phyloP scores from a whole-genome alignment of 2,797 vertebrate species.

The Leontopithecus rosalia region DNA sequence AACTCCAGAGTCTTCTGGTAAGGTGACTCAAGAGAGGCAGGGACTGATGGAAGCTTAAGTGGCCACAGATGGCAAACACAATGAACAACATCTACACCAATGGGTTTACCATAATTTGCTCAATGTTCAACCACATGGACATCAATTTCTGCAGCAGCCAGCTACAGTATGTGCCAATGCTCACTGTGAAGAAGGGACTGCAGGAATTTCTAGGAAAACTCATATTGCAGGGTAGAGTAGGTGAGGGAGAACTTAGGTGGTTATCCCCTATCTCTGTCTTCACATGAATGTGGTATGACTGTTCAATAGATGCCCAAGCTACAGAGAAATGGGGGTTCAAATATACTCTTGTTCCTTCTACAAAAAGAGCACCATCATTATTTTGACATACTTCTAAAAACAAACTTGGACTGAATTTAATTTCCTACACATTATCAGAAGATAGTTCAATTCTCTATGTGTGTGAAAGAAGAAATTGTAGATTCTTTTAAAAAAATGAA shows the following conservation, averaged over 20 bases:
- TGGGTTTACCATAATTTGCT: not conserved
- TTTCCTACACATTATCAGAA: not conserved
- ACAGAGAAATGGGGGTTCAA: not conserved
- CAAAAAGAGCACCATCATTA: not conserved
- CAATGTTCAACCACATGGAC: not conserved
- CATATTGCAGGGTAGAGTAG: not conserved
- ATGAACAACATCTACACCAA: not conserved
- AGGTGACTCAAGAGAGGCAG: not conserved
- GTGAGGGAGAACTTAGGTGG: not conserved
- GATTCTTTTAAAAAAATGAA: not conserved
- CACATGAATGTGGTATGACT: not conserved
- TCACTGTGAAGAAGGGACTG: not conserved
- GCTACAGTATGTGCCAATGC: not conserved
- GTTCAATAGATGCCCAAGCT: not conserved
- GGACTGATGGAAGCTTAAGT: not conserved
- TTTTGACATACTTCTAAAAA: not conserved
- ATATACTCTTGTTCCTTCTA: not conserved
- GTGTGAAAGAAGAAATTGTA: not conserved
- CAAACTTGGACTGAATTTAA: not conserved
- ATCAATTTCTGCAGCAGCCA: not conserved
- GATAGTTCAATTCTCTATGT: not conserved
- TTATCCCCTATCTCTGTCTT: not conserved
- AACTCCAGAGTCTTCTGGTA: not conserved
- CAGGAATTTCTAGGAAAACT: too few relatives aligned
- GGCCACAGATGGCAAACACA: not conserved